Percentiles rank a stretch among this genome's conserved stretches.
Evolutionary conservation across 2,113 vertebrate genomes (phyloP).

Genomic region (Panurus biarmicus): DNA sequence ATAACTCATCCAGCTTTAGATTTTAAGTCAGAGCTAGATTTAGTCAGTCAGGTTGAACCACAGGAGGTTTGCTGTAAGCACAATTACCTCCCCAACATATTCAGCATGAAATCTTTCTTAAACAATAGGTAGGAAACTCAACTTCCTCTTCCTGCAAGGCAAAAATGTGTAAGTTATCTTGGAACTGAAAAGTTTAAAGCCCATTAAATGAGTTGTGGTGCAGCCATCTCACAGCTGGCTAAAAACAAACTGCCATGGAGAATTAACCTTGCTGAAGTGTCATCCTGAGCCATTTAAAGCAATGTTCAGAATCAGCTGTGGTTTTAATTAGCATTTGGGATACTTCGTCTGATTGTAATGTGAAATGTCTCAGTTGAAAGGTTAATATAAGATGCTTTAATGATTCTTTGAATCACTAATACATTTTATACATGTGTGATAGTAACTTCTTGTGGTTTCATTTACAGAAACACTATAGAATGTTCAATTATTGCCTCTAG

Average conservation of each 20-base stretch:
- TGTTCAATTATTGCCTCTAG: neutral
- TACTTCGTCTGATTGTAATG: neutral
- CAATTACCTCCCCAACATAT: neutral
- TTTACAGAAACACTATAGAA: neutral
- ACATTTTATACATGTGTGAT: neutral
- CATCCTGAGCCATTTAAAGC: neutral
- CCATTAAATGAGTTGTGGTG: neutral
- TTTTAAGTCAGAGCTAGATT: neutral
- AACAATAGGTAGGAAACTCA: slow-evolving; percentile 6
- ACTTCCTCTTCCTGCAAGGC: neutral
- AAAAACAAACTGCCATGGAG: neutral
- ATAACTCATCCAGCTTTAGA: neutral
- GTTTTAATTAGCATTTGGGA: neutral
- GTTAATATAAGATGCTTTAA: neutral
- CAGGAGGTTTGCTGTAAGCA: neutral
- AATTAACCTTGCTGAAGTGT: neutral
- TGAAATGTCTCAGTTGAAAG: neutral
- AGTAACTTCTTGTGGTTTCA: neutral
- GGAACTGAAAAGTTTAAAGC: neutral
- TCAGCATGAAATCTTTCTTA: neutral
- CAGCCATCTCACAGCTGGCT: neutral
- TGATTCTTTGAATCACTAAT: neutral
- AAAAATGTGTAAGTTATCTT: neutral
- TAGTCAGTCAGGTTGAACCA: neutral
- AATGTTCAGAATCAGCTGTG: neutral